These are phyloP conservation scores for Erethizon dorsatum DNA, from an alignment of 2,797 vertebrate species.

Conservation along the genomic window DNA sequence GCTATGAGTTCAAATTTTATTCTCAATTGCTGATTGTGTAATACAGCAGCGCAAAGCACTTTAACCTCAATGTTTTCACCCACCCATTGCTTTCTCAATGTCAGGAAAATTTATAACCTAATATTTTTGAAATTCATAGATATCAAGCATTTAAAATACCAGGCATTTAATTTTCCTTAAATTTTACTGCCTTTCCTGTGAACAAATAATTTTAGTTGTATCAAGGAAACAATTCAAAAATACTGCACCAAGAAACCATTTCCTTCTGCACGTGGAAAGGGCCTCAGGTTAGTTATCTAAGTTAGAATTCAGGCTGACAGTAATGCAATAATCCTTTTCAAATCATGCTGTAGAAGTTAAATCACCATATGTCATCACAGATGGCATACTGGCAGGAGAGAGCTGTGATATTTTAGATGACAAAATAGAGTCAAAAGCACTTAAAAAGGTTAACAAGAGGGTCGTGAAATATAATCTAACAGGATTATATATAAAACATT, in stretches of 20 bases:
- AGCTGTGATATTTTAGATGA: slow-evolving; percentile 74
- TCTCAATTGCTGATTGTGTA: neutral
- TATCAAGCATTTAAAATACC: neutral
- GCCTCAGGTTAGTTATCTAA: slow-evolving; percentile 57
- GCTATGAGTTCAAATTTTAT: neutral
- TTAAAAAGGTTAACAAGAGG: slow-evolving; percentile 78
- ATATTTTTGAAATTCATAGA: slow-evolving; percentile 19
- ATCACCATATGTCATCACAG: slow-evolving; percentile 79
- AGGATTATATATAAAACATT: slow-evolving; percentile 64
- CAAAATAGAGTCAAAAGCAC: slow-evolving; percentile 78
- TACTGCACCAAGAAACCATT: neutral
- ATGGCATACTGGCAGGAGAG: slow-evolving; percentile 65
- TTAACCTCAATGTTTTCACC: neutral
- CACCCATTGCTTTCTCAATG: neutral
- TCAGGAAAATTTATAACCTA: neutral
- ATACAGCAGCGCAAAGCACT: neutral
- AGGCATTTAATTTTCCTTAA: neutral
- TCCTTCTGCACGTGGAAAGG: slow-evolving; percentile 20
- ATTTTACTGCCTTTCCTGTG: neutral
- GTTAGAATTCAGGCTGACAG: slow-evolving; percentile 60
- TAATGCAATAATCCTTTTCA: slow-evolving; percentile 73
- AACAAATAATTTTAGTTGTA: slow-evolving; percentile 33
- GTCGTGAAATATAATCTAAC: slow-evolving; percentile 66
- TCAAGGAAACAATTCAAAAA: neutral
- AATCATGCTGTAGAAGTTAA: slow-evolving; percentile 72